phyloP scores from a whole-genome alignment of 2,797 vertebrate genomes.

The Trachops cirrhosus region DNA sequence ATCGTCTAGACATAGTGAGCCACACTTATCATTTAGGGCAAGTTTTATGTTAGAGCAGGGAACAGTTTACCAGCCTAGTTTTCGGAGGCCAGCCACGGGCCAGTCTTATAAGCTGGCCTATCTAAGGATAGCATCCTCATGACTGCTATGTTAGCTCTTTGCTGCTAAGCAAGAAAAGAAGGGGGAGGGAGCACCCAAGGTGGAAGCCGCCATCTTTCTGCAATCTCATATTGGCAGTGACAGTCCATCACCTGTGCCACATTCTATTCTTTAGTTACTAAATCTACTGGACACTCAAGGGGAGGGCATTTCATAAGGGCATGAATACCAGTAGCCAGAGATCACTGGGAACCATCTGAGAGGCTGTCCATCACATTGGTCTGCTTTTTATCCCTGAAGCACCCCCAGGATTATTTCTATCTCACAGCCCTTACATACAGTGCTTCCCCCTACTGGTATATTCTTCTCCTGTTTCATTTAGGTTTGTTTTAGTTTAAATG shows the following conservation, averaged over 20 bases:
- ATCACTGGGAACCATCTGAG: not conserved
- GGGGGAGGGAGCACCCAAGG: not conserved
- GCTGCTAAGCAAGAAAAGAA: not conserved
- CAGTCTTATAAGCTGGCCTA: not conserved
- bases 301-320: not conserved
- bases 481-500: constrained; percentile 8
- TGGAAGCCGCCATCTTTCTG: not conserved
- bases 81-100: not conserved
- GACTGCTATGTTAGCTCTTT: not conserved
- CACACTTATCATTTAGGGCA: not conserved
- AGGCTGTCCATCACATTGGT: not conserved
- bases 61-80: not conserved
- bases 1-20: not conserved
- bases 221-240: not conserved
- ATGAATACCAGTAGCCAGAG: not conserved
- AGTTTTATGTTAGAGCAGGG: not conserved
- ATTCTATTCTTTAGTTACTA: not conserved
- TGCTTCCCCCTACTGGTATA: not conserved
- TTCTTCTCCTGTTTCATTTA: not conserved
- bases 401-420: not conserved
- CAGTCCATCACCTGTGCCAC: not conserved
- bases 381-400: not conserved
- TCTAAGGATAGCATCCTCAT: not conserved
- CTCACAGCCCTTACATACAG: not conserved
- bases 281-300: not conserved